Conservation (phyloP, 2,888 invertebrate species). For the Parthenolecanium corni region DNA sequence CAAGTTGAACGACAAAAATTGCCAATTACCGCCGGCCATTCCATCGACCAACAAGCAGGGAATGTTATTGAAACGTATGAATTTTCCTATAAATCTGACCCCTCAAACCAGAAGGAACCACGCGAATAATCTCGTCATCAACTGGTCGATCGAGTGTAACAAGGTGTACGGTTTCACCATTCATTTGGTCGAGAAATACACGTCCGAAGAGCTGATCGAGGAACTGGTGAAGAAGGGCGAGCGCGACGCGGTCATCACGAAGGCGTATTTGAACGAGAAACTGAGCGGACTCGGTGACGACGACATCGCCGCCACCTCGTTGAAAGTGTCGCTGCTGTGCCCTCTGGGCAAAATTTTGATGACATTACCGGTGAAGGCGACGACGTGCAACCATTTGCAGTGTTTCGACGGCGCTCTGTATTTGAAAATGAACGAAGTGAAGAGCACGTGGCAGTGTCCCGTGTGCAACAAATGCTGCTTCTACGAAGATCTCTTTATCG, state of each 20-base stretch:
- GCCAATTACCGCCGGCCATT: slow-evolving; percentile 14
- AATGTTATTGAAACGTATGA: slow-evolving; percentile 37
- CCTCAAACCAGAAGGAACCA: slow-evolving; percentile 73
- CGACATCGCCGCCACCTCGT: slow-evolving; percentile 12
- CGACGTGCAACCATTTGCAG: slow-evolving; percentile 87
- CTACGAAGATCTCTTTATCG: slow-evolving; percentile 84
- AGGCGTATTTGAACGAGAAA: background rate
- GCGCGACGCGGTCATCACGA: slow-evolving; percentile 62
- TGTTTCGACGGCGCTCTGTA: slow-evolving; percentile 94
- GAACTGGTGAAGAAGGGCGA: slow-evolving; percentile 75
- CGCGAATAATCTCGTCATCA: slow-evolving; percentile 73
- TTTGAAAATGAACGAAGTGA: slow-evolving; percentile 96
- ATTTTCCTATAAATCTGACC: slow-evolving; percentile 90
- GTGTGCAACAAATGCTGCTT: slow-evolving; percentile 88
- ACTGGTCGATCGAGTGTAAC: slow-evolving; percentile 85
- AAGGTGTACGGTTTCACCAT: slow-evolving; percentile 70
- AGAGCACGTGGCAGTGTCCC: slow-evolving; percentile 96
- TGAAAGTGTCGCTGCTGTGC: slow-evolving; percentile 60
- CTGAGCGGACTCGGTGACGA: slow-evolving; percentile 7
- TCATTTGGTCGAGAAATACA: slow-evolving; percentile 74
- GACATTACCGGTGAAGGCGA: slow-evolving; percentile 77
- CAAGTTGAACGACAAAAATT: slow-evolving; percentile 14
- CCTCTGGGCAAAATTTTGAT: slow-evolving; percentile 86
- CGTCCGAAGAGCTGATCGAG: slow-evolving; percentile 67
- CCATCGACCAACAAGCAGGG: slow-evolving; percentile 24